A percentile compares a stretch with the other conserved stretches of the same genome.
Conservation (phyloP, 2,797 vertebrate genomes). For the Neosilurus mollespiculum region DNA sequence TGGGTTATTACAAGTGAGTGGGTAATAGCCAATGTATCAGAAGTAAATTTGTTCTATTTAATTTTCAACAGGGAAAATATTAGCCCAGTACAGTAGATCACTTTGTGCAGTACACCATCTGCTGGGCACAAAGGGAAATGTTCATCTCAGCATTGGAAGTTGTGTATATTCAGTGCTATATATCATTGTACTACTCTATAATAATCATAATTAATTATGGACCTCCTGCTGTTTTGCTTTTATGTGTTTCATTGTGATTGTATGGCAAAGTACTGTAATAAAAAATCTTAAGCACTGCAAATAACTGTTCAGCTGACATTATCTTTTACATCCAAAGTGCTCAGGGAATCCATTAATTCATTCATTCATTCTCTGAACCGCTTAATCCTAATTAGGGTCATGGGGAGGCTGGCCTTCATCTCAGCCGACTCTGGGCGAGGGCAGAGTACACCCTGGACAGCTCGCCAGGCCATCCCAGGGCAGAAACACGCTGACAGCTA, state of each 20-base stretch:
- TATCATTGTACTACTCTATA: neutral
- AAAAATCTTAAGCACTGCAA: neutral
- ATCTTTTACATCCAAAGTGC: neutral
- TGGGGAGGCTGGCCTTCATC: too few relatives aligned
- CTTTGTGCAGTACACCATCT: constrained; percentile 39
- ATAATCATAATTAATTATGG: neutral
- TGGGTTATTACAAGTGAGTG: neutral
- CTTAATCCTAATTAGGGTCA: too few relatives aligned
- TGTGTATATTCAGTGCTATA: neutral
- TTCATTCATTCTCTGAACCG: too few relatives aligned
- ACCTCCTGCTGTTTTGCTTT: neutral
- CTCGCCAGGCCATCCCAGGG: too few relatives aligned
- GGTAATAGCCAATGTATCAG: neutral
- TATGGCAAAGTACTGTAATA: neutral
- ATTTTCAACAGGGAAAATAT: neutral
- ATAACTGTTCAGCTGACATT: neutral
- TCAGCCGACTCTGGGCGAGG: too few relatives aligned
- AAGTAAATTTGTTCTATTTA: neutral
- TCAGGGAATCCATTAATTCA: neutral
- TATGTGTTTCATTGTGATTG: neutral
- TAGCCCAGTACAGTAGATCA: neutral
- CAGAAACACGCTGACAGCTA: too few relatives aligned
- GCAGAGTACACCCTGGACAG: too few relatives aligned
- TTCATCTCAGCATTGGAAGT: neutral
- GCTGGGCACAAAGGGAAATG: constrained; percentile 19